Evolutionary conservation across 2,888 invertebrate genomes (phyloP).

Genomic region (Ctena decussata): DNA sequence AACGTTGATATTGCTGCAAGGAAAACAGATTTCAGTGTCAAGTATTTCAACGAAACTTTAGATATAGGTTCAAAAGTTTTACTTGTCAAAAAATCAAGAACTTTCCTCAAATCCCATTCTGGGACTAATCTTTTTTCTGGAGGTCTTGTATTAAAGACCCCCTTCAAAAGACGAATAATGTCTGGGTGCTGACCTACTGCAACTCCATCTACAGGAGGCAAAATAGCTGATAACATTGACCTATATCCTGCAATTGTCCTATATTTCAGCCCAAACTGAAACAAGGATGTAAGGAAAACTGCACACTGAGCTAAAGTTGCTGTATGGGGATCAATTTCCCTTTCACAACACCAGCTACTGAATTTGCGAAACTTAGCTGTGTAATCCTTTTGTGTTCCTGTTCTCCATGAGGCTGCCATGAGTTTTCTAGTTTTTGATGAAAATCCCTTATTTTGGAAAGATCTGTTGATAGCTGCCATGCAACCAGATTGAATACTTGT

Average conservation of each 20-base stretch:
- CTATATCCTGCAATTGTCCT: conserved; percentile 18
- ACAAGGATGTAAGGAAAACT: too few relatives aligned
- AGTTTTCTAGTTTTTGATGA: conserved; percentile 13
- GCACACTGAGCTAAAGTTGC: conserved; percentile 10
- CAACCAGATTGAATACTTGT: too few relatives aligned
- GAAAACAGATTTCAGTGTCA: neutral
- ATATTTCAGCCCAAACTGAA: neutral
- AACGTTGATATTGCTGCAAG: neutral
- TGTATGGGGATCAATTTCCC: too few relatives aligned
- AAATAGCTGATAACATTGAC: too few relatives aligned
- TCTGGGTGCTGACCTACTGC: too few relatives aligned
- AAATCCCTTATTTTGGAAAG: conserved; percentile 30
- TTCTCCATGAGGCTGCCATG: too few relatives aligned
- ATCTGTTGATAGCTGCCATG: too few relatives aligned
- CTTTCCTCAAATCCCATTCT: conserved; percentile 22
- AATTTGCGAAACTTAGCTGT: too few relatives aligned
- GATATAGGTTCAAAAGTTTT: conserved; percentile 9
- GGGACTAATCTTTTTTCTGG: too few relatives aligned
- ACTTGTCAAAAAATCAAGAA: neutral
- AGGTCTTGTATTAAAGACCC: conserved; percentile 16
- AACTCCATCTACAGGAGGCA: neutral
- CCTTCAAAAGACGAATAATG: conserved; percentile 17
- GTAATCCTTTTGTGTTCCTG: conserved; percentile 28
- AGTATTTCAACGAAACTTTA: too few relatives aligned
- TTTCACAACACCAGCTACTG: too few relatives aligned